Base-by-base conservation (phyloP, 2,888 invertebrate species). In the Lathronympha strigana region DNA sequence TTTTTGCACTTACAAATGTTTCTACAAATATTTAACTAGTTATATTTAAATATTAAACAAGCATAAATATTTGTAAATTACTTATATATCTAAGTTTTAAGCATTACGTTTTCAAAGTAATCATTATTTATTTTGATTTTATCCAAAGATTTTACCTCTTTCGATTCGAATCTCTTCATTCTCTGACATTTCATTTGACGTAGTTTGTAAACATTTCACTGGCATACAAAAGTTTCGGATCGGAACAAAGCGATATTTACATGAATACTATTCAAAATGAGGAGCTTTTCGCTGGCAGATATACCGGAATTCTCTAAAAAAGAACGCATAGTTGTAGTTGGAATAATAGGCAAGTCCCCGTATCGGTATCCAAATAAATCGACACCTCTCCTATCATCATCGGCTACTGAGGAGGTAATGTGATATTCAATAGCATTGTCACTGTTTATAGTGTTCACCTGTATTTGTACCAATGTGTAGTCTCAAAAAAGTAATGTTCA, bases 331-430 rank as follows among this genome's bases (percentile, higher is more conserved):
- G 93, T 95, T 6, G 93, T 96, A 1, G 94, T 96, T 9, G 95
- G 96, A 9, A 89, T 96, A 21, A 94, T 96, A 73, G 96, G 96
- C 9, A 95, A 95, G 84, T 94, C 95, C 25, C 92, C 94, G 0
- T 94, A 93, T 76, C 92, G 93, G 74, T 92, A 94, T 43, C 94
- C 94, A 67, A 93, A 95, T 75, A 96, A 96, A 89, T 92, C 94
- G 51, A 93, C 94, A 71, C 92, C 93, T 50, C 84, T 95, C 49
- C 84, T 94, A 49, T 83, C 92, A 61, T 81, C 92, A 67, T 90
- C 92, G 66, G 83, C 91, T 55, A 84, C 81, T 67, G 81, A 87
- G 66, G 84, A 88, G 76, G 92, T 92, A 73, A 74, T 36, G n/a
- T 23, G n/a, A 15, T 36, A n/a, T 2, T 47, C n/a, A 13, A 2